A percentile compares a stretch with the other conserved stretches of the same genome.
Evolutionary conservation across 2,888 invertebrate species (phyloP).

Genomic region (Orthosia gothica): DNA sequence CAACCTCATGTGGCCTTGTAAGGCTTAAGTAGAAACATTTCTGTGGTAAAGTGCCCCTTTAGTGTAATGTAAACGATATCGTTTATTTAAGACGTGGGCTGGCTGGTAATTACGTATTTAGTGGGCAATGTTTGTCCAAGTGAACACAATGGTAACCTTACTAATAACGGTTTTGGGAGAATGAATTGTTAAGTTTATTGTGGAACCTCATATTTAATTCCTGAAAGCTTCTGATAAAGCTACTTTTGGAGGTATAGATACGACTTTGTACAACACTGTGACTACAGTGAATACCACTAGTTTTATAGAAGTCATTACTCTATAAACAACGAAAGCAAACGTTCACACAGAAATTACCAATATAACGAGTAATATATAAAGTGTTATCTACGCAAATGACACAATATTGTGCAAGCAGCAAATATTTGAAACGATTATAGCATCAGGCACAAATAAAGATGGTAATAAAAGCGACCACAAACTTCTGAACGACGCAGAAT

Average conservation of each 20-base stretch:
- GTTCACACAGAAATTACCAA: not conserved
- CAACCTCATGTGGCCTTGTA: constrained; percentile 51
- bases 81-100: constrained; percentile 57
- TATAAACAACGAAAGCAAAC: not conserved
- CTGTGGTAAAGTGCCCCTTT: constrained; percentile 51
- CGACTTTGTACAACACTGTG: not conserved
- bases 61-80: constrained; percentile 54
- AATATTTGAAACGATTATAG: constrained; percentile 14
- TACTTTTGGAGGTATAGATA: not conserved
- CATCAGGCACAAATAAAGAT: constrained; percentile 21
- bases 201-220: too few species aligned
- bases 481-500: not conserved
- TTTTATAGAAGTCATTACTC: not conserved
- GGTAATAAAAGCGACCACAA: constrained; percentile 21
- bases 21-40: constrained; percentile 53
- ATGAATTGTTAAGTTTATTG: too few species aligned
- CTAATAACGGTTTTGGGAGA: constrained; percentile 23
- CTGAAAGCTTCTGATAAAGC: not conserved
- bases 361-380: not conserved
- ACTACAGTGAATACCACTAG: not conserved
- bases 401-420: constrained; percentile 7
- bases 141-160: constrained; percentile 23
- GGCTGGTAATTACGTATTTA: constrained; percentile 53
- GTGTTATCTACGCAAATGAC: constrained; percentile 6
- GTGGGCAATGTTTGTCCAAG: constrained; percentile 39